Evolutionary conservation across 2,113 vertebrate species (phyloP).

Genomic region (Sturnus vulgaris): DNA sequence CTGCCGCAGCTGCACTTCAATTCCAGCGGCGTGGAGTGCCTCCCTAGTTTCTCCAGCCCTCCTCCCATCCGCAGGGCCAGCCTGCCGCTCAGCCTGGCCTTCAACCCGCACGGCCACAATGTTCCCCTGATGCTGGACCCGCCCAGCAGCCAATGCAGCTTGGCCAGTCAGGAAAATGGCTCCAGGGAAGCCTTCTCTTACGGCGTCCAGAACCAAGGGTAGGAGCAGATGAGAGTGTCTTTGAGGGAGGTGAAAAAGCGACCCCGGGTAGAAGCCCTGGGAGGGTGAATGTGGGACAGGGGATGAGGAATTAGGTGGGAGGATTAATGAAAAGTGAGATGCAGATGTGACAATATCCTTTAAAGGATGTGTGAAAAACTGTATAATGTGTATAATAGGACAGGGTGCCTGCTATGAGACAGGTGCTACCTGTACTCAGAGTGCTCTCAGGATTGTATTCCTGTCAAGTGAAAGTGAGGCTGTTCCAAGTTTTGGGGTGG

Average conservation of each 20-base stretch:
- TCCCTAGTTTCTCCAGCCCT: constrained; percentile 83
- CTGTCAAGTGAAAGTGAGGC: not conserved
- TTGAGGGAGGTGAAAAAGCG: not conserved
- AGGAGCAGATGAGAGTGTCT: constrained; percentile 24
- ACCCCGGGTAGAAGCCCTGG: not conserved
- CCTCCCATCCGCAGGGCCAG: constrained; percentile 84
- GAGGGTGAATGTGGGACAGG: not conserved
- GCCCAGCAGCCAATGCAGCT: constrained; percentile 48
- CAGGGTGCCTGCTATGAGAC: not conserved
- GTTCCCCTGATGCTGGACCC: constrained; percentile 74
- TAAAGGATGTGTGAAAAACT: not conserved
- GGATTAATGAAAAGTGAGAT: not conserved
- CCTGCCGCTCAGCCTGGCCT: constrained; percentile 70
- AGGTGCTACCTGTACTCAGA: not conserved
- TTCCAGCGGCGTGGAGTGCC: constrained; percentile 44
- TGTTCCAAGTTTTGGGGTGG: not conserved
- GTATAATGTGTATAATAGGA: not conserved
- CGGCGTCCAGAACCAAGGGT: constrained; percentile 67
- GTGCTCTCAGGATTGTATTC: not conserved
- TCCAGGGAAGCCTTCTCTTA: constrained; percentile 27
- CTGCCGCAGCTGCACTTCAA: not conserved
- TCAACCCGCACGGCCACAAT: constrained; percentile 22
- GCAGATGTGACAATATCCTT: not conserved
- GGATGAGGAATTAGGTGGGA: not conserved
- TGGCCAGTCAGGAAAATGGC: constrained; percentile 50